Percentiles rank a stretch among this genome's conserved stretches.
phyloP scores from a whole-genome alignment of 2,888 invertebrate genomes.

The Cheilosia pagana region DNA sequence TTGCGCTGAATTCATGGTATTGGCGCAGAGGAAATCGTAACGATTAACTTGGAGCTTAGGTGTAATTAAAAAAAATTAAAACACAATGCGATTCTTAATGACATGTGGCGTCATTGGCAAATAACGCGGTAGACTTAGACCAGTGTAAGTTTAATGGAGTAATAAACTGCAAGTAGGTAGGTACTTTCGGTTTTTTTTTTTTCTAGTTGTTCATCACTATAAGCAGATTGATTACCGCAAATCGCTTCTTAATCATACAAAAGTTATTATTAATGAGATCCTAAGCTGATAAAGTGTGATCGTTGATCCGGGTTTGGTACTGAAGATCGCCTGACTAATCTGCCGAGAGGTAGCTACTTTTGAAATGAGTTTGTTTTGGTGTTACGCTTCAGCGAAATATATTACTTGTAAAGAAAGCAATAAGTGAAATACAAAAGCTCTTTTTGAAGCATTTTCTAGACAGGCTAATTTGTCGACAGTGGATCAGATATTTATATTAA shows the following conservation, averaged over 20 bases:
- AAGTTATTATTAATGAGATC: slow-evolving; percentile 12
- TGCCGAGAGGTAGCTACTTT: background rate
- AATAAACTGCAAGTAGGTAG: slow-evolving; percentile 32
- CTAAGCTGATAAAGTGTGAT: background rate
- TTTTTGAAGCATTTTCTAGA: no score
- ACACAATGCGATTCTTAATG: slow-evolving; percentile 14
- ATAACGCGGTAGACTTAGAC: slow-evolving; percentile 26
- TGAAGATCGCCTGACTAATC: no score
- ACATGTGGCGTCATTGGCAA: slow-evolving; percentile 28
- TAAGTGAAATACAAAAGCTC: no score
- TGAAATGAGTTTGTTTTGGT: no score
- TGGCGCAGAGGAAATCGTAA: slow-evolving; percentile 61
- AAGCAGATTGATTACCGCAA: slow-evolving; percentile 21
- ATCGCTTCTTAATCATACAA: slow-evolving; percentile 19
- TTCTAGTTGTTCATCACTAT: slow-evolving; percentile 14
- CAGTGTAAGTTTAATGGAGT: slow-evolving; percentile 19
- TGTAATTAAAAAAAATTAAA: slow-evolving; percentile 4
- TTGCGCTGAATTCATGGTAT: slow-evolving; percentile 65
- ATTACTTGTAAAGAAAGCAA: no score
- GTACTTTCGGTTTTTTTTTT: slow-evolving; percentile 19
- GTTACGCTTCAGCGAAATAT: no score
- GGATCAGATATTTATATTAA: no score
- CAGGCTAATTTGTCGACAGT: no score
- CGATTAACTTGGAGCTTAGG: slow-evolving; percentile 45
- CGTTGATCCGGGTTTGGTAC: slow-evolving; percentile 15